Evolutionary conservation across 2,888 invertebrate genomes (phyloP).

Genomic region (Erebia palarica): DNA sequence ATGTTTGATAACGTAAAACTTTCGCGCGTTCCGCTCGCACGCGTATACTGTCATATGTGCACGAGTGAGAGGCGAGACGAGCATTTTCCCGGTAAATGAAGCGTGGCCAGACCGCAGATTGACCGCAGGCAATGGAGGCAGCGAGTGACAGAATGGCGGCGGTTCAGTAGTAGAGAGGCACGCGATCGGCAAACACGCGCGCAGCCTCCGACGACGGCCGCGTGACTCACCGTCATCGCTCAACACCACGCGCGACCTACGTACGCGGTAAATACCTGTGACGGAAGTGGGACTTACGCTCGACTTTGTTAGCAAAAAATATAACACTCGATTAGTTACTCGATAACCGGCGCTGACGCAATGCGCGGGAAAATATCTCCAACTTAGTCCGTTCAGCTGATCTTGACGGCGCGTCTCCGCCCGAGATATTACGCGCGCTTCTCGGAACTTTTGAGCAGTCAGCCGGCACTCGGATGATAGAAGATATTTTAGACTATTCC

Average conservation of each 20-base stretch:
- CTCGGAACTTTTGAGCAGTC: slow-evolving; percentile 49
- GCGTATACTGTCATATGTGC: slow-evolving; percentile 35
- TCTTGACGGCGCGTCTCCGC: slow-evolving; percentile 59
- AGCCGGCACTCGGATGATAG: slow-evolving; percentile 53
- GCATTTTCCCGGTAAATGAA: slow-evolving; percentile 83
- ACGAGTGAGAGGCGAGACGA: slow-evolving; percentile 62
- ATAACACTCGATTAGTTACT: slow-evolving; percentile 42
- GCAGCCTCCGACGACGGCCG: slow-evolving; percentile 49
- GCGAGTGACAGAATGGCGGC: slow-evolving; percentile 82
- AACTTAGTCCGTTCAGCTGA: slow-evolving; percentile 64
- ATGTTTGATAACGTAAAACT: slow-evolving; percentile 77
- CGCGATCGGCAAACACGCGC: slow-evolving; percentile 70
- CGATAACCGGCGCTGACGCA: slow-evolving; percentile 51
- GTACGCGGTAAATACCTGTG: slow-evolving; percentile 58
- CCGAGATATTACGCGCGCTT: slow-evolving; percentile 42
- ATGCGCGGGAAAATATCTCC: slow-evolving; percentile 58
- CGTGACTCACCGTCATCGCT: slow-evolving; percentile 44
- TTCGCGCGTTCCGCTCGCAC: slow-evolving; percentile 64
- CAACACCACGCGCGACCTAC: slow-evolving; percentile 33
- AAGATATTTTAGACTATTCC: slow-evolving; percentile 55
- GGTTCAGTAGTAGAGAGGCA: slow-evolving; percentile 75
- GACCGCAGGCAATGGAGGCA: slow-evolving; percentile 83
- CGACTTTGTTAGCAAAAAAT: slow-evolving; percentile 44
- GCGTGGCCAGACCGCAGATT: slow-evolving; percentile 83
- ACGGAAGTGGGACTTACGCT: slow-evolving; percentile 51